Base-by-base conservation (phyloP, 2,113 vertebrate species). In the Malurus cyaneus region DNA sequence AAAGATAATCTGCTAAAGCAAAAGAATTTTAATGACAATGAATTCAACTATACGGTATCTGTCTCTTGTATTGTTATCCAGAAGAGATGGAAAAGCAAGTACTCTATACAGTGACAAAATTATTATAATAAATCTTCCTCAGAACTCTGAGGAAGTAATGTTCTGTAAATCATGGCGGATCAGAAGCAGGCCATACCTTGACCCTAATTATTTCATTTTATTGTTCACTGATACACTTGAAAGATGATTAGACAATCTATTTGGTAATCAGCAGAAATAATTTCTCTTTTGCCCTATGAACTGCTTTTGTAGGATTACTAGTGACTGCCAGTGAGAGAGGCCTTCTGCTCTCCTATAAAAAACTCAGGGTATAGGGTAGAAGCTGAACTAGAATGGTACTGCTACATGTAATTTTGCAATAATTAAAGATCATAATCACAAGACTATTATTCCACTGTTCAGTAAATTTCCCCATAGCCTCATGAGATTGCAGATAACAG, bases 181-280 rank as follows among this genome's bases (percentile, higher is more conserved):
- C 71, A 81, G 70, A 93, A 95, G 64, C 71, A 59, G 53, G n/a
- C 32, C 73, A 89, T 83, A 32, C 54, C 57, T 39, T 64, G 67
- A 87, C 89, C 96, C 77, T 94, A 97, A 93, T 97, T 97, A 97
- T 91, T 96, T 95, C 49, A 61, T 91, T 66, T 49, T 46, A 86
- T 92, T 71, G n/a, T 95, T 97, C 89, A 84, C 24, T 89, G 47
- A 74, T 80, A 86, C 44, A 86, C 47, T 64, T 94, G 54, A 54
- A 87, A 76, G 41, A 78, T 77, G 73, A 94, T 89, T 94, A 87
- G 78, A 94, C 24, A 94, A 91, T 96, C 77, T 93, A 64, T 88
- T 93, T 94, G 60, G 39, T 91, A 92, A 94, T 97, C 59, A 95
- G 86, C 60, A 67, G 72, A 25, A 95, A 95, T 88, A 96, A 95